These are phyloP conservation scores for Acanthacorydalis orientalis DNA, from an alignment of 2,888 invertebrate genomes.

Conservation along the genomic window DNA sequence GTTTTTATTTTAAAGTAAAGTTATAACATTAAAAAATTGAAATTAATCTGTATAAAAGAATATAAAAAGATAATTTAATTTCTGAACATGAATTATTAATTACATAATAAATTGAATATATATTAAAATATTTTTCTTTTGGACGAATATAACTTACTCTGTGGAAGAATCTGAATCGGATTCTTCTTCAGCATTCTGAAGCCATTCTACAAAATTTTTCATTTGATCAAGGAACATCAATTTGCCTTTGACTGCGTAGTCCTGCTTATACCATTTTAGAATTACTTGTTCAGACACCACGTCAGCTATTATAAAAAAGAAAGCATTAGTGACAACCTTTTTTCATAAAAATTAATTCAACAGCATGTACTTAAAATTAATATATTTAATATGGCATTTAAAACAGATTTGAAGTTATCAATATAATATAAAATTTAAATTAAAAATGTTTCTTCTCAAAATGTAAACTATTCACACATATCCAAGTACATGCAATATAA, in stretches of 20 bases:
- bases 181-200: conserved; percentile 89
- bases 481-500: no score
- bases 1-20: no score
- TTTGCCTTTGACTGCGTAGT: conserved; percentile 87
- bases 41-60: background rate
- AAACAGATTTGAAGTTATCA: no score
- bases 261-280: conserved; percentile 90
- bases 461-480: no score
- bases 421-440: no score
- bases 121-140: background rate
- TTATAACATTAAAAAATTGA: background rate
- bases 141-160: conserved; percentile 13
- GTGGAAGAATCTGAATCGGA: conserved; percentile 37
- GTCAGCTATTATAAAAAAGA: conserved; percentile 41
- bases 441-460: no score
- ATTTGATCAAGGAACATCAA: conserved; percentile 96
- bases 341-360: no score
- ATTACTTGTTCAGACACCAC: conserved; percentile 90
- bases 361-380: no score
- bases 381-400: no score
- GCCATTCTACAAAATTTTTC: conserved; percentile 95
- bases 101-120: background rate
- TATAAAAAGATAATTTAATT: background rate
- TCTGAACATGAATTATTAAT: no score
- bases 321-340: no score